phyloP scores from a whole-genome alignment of 2,113 vertebrate genomes.

The Pipra filicauda region DNA sequence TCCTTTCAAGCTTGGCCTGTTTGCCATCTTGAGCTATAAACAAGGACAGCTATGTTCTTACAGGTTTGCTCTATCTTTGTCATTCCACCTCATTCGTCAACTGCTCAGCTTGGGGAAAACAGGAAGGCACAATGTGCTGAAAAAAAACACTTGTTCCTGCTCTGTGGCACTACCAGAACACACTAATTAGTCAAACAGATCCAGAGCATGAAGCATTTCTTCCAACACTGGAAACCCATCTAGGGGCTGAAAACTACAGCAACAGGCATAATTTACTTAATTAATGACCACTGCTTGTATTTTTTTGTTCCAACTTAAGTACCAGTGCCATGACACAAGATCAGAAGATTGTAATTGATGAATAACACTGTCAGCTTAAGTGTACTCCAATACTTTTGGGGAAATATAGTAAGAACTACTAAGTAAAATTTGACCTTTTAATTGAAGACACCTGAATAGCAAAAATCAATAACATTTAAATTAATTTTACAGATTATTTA shows the following conservation, averaged over 20 bases:
- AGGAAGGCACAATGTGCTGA: neutral
- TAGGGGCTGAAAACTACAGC: neutral
- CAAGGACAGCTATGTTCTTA: neutral
- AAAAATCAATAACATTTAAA: neutral
- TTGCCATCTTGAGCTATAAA: neutral
- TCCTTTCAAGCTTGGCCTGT: neutral
- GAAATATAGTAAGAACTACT: neutral
- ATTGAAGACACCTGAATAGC: neutral
- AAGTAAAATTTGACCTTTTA: neutral
- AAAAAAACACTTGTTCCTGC: neutral
- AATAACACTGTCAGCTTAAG: neutral
- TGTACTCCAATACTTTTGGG: neutral
- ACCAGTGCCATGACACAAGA: neutral
- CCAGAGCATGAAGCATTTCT: neutral
- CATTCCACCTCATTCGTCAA: neutral
- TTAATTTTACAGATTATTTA: neutral
- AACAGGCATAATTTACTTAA: neutral
- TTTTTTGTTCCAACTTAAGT: neutral
- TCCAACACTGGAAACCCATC: neutral
- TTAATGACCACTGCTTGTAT: neutral
- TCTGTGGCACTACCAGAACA: neutral
- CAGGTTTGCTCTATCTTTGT: neutral
- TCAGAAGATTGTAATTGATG: neutral
- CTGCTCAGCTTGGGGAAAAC: rapidly evolving
- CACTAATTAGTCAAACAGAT: neutral